A percentile compares a stretch with the other conserved stretches of the same genome.
Conservation (phyloP, 2,113 vertebrate species). For the Ctenodactylus gundi region DNA sequence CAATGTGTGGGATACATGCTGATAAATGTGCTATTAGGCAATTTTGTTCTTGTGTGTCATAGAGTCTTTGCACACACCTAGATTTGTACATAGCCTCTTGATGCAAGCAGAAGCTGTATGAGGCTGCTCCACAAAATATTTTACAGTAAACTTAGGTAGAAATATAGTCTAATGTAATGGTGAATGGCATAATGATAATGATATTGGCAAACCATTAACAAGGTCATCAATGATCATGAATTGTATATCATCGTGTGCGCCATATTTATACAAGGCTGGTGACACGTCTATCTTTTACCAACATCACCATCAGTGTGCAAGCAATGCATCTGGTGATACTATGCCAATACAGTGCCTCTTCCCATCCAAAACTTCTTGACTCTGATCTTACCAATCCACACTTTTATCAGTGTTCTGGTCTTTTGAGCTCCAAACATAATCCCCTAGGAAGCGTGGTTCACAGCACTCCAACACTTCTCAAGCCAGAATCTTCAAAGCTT, state of each 20-base stretch:
- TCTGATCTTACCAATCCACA: too few relatives aligned
- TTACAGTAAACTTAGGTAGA: background rate
- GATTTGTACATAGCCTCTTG: too few relatives aligned
- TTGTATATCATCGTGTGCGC: background rate
- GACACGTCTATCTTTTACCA: background rate
- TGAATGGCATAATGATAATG: too few relatives aligned
- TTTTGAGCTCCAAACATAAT: too few relatives aligned
- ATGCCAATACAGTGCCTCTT: too few relatives aligned
- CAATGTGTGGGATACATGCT: background rate
- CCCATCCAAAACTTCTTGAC: too few relatives aligned
- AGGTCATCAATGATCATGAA: background rate
- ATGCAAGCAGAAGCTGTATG: background rate
- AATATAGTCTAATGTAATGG: background rate
- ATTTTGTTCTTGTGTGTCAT: background rate
- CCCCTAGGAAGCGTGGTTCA: too few relatives aligned
- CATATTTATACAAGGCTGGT: background rate
- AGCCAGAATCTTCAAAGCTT: too few relatives aligned
- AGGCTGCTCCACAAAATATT: background rate
- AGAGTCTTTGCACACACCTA: background rate
- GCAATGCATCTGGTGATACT: too few relatives aligned
- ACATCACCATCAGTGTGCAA: background rate
- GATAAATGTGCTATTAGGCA: background rate
- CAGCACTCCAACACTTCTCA: too few relatives aligned
- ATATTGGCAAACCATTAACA: background rate
- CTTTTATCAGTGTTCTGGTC: too few relatives aligned